Evolutionary conservation across 2,797 vertebrate genomes (phyloP).

Genomic region (Spea hammondii): DNA sequence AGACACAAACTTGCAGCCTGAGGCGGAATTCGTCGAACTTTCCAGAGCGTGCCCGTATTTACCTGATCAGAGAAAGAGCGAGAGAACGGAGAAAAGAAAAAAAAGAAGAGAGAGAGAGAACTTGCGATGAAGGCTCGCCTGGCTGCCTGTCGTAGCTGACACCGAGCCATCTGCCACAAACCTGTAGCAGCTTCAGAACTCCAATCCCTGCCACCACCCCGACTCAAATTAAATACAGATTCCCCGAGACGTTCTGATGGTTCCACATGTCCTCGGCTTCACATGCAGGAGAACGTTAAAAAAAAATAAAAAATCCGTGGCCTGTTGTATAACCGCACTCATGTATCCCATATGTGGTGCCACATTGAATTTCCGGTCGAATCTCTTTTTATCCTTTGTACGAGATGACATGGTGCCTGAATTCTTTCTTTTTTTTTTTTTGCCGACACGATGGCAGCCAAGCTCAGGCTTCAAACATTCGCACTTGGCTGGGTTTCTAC

Average conservation of each 20-base stretch:
- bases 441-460: slow-evolving; percentile 84
- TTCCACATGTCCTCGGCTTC: slow-evolving; percentile 89
- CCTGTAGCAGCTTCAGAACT: slow-evolving; percentile 88
- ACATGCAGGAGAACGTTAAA: slow-evolving; percentile 85
- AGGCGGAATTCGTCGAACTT: slow-evolving; percentile 82
- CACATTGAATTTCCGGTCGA: slow-evolving; percentile 91
- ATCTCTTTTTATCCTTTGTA: slow-evolving; percentile 82
- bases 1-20: slow-evolving; percentile 93
- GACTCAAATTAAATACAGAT: slow-evolving; percentile 88
- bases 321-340: slow-evolving; percentile 84
- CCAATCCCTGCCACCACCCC: slow-evolving; percentile 75
- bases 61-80: slow-evolving; percentile 85
- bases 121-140: slow-evolving; percentile 85
- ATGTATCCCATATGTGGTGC: slow-evolving; percentile 94
- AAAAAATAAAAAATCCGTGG: slow-evolving; percentile 69
- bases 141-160: slow-evolving; percentile 94
- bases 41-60: slow-evolving; percentile 89
- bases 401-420: slow-evolving; percentile 85
- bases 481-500: slow-evolving; percentile 80
- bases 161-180: slow-evolving; percentile 96
- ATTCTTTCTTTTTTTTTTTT: slow-evolving; percentile 72
- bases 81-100: neutral
- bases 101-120: slow-evolving; percentile 63
- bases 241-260: slow-evolving; percentile 82
- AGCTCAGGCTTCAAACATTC: slow-evolving; percentile 80